These are phyloP conservation scores for Podotricha telesiphe DNA, from an alignment of 2,888 invertebrate species.

Conservation along the genomic window DNA sequence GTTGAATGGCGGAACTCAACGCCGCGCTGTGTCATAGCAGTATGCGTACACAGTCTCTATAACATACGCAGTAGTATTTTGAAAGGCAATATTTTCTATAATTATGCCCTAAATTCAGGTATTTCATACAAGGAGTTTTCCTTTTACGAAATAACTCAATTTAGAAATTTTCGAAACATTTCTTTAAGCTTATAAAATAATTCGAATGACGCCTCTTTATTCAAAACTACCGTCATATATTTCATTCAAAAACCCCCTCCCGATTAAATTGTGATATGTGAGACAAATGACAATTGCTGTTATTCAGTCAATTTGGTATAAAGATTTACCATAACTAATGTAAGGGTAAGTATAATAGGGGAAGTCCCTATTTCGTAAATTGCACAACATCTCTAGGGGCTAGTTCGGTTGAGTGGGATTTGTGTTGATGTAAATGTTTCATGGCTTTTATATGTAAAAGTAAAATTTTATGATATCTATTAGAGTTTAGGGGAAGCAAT, in stretches of 20 bases:
- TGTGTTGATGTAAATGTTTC: constrained; percentile 24
- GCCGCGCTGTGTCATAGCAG: too few species aligned
- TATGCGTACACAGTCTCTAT: too few species aligned
- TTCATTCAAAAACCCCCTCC: not conserved
- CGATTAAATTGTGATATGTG: constrained; percentile 1
- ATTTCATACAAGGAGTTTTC: too few species aligned
- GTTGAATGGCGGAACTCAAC: too few species aligned
- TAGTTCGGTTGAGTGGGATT: constrained; percentile 20
- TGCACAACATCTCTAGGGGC: constrained; percentile 20
- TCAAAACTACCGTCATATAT: not conserved
- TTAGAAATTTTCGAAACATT: too few species aligned
- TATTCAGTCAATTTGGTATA: constrained; percentile 22
- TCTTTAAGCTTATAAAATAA: too few species aligned
- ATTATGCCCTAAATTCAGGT: too few species aligned
- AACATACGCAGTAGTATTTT: too few species aligned
- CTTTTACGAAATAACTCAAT: too few species aligned
- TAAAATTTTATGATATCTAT: constrained; percentile 20
- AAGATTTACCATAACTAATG: constrained; percentile 22
- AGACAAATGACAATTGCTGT: constrained; percentile 24
- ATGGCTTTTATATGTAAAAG: constrained; percentile 17
- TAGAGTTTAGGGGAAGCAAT: not conserved
- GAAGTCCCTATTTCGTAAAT: constrained; percentile 16
- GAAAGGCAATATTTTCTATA: too few species aligned
- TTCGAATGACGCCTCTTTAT: too few species aligned
- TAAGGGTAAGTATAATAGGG: not conserved